phyloP scores from a whole-genome alignment of 1,140 invertebrate genomes.

The Scaptomyza graminum region DNA sequence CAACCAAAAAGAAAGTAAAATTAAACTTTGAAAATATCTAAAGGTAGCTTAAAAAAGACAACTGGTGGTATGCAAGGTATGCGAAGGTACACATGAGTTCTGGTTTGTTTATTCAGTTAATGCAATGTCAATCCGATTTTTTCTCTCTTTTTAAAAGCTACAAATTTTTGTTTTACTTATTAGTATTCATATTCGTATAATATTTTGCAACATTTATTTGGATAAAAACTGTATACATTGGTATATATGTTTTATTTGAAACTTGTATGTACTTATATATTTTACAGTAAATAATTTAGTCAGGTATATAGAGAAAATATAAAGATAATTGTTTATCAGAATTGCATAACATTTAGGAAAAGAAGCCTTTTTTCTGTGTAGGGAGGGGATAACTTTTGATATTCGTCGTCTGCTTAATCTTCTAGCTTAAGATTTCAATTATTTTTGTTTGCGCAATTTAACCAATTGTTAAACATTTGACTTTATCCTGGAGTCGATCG shows the following conservation, averaged over 20 bases:
- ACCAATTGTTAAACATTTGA: constrained; percentile 31
- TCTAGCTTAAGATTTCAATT: constrained; percentile 10
- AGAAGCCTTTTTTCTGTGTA: constrained; percentile 16
- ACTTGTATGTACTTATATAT: constrained; percentile 60
- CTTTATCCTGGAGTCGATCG: constrained; percentile 20
- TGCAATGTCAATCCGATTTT: constrained; percentile 11
- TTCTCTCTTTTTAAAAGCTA: constrained; percentile 1
- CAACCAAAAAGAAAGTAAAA: no score
- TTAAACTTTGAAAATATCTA: neutral
- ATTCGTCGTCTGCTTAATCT: constrained; percentile 31
- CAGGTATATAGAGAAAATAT: constrained; percentile 70
- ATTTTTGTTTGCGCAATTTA: constrained; percentile 20
- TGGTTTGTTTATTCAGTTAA: neutral
- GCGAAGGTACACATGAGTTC: neutral
- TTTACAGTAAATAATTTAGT: constrained; percentile 76
- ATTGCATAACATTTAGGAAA: constrained; percentile 39
- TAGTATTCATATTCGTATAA: constrained; percentile 28
- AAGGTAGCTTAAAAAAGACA: neutral
- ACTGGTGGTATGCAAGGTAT: neutral
- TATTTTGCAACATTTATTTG: constrained; percentile 24
- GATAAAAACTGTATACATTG: constrained; percentile 75
- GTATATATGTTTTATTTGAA: constrained; percentile 63
- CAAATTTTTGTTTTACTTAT: neutral
- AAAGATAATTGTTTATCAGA: constrained; percentile 46
- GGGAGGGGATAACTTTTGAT: constrained; percentile 26